phyloP scores from a whole-genome alignment of 92 coral and sea anemone species.

The Siderastrea siderea region DNA sequence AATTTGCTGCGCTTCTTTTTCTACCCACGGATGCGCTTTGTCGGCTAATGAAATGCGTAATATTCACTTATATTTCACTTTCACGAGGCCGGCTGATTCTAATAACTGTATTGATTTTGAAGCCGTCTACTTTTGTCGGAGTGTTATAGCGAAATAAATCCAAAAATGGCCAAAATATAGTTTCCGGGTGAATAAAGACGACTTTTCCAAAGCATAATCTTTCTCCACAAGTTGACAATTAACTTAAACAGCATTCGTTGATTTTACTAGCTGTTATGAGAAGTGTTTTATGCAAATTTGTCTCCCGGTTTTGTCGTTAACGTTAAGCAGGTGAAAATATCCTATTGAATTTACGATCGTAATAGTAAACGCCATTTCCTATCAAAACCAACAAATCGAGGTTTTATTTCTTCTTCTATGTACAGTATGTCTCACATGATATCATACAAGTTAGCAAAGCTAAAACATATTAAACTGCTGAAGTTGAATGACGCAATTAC shows the following conservation, averaged over 20 bases:
- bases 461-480: neutral
- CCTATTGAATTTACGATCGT: neutral
- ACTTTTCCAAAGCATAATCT: no score
- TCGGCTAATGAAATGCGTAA: neutral
- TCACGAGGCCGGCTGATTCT: neutral
- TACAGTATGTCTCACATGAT: neutral
- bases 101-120: neutral
- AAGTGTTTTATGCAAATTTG: neutral
- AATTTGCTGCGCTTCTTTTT: neutral
- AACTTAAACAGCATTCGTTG: neutral
- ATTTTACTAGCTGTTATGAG: neutral
- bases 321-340: neutral
- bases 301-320: neutral
- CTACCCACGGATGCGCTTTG: neutral
- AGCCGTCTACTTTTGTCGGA: neutral
- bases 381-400: neutral
- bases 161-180: neutral
- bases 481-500: no score
- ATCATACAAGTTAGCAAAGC: neutral
- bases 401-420: neutral
- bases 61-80: neutral
- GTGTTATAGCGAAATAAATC: neutral
- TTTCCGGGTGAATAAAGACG: no score
- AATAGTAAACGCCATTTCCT: no score
- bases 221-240: no score